Base-by-base conservation (phyloP, 2,797 vertebrate genomes). In the Silurus lanzhouensis region DNA sequence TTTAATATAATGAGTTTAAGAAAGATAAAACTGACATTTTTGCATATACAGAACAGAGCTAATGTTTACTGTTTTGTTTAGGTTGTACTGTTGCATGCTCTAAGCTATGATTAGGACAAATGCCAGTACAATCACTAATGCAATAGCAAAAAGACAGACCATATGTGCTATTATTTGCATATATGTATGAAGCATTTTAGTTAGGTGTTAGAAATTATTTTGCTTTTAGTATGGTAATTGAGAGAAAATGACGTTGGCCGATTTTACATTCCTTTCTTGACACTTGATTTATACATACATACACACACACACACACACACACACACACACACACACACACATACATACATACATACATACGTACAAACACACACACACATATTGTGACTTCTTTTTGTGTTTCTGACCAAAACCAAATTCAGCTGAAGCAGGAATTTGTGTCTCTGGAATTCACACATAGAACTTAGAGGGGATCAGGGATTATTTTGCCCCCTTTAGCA, bases 401-500 rank as follows among this genome's bases (percentile, higher is more conserved):
- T 22, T 5, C 55, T 60, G 46, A 70, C 17, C 58, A 55, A 82
- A 57, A 17, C 46, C 52, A 82, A 63, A 61, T 44, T 84, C 66
- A 83, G 83, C 71, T 15, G 10, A 63, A 14, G 31, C 44, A 55
- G 19, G 5, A n/a, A 0, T 31, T 58, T 64, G n/a, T 80, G 6
- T 64, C 12, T 38, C 57, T 78, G 66, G 57, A 27, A 58, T 58
- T 72, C 90, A 87, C 82, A 92, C 90, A 87, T 89, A 38, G 89
- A 90, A 86, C 71, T 38, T 38, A 38, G 31, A 38, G 31, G 60
- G 84, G 83, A 95, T 93, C 96, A 96, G 96, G 95, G 87, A 94
- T 93, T 94, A 96, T 96, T 97, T 96, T 96, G 95, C 95, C 94
- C 84, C 91, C 90, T 93, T 93, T 92, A 91, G 91, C 91, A 92